Evolutionary conservation across 2,797 vertebrate species (phyloP), one percentile per base, ranked within the genome.

Genomic region (Enteromius paludinosus): DNA sequence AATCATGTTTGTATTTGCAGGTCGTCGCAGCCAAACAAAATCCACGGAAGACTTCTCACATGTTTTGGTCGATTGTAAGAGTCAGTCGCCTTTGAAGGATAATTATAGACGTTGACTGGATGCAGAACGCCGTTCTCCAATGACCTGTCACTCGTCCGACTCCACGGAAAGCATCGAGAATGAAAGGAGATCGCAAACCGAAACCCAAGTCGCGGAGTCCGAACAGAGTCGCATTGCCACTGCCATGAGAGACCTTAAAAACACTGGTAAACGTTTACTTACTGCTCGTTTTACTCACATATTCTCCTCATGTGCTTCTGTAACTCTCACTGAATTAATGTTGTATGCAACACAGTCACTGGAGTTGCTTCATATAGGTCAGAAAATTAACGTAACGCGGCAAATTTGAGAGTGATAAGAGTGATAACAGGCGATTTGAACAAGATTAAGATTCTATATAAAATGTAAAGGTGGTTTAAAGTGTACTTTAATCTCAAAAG

Each of bases 111-210:
- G 14, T 87, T 84, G 71, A 87, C 87, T 75, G 88, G 88, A 83
- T 89, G 88, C 85, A 79, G 83, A 85, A 68, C 62, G 84, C 61
- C 12, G 86, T 86, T 85, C 87, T 90, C 90, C 89, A 87, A 94
- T 95, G 94, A 95, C 93, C 91, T 94, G 92, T 88, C 94, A 93
- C 91, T 94, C 94, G 66, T 91, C 93, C 0, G 94, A 95, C 85
- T 88, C 93, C 78, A 83, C 92, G 65, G 92, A 94, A 38, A 87
- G 83, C 87, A 89, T 93, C 79, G 86, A 93, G 83, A 88, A 89
- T 85, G 87, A 90, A 59, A 64, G 90, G 71, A 90, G 91, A 86
- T 87, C 87, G n/a, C 76, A 88, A 81, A 73, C 65, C 70, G 85
- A 83, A 82, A 81, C 89, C 72, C 66, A 89, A 59, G 78, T 88